Evolutionary conservation across 2,888 invertebrate genomes (phyloP).

Genomic region (Malachius bipustulatus): DNA sequence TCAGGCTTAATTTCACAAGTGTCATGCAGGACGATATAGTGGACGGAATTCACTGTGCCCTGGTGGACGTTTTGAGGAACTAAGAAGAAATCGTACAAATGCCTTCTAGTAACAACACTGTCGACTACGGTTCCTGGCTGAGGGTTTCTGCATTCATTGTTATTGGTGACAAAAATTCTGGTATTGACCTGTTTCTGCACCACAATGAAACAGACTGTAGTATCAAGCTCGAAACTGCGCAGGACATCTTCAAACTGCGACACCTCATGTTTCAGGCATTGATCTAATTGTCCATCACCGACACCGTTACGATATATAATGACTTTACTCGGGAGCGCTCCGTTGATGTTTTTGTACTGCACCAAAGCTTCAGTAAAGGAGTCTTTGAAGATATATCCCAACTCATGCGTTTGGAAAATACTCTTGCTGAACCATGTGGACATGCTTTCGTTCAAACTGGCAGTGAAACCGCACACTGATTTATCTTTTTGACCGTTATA

Average conservation of each 20-base stretch:
- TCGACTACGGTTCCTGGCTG: constrained; percentile 80
- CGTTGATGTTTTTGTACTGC: constrained; percentile 53
- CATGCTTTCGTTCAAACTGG: constrained; percentile 59
- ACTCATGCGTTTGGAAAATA: constrained; percentile 51
- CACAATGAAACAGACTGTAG: constrained; percentile 59
- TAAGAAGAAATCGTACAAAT: constrained; percentile 79
- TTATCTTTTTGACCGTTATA: constrained; percentile 47
- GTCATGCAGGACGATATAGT: constrained; percentile 76
- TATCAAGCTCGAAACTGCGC: constrained; percentile 31
- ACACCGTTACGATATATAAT: constrained; percentile 90
- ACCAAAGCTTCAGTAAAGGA: constrained; percentile 57
- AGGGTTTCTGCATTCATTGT: constrained; percentile 46
- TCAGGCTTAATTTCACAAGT: constrained; percentile 61
- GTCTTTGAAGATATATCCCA: constrained; percentile 58
- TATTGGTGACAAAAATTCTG: constrained; percentile 50
- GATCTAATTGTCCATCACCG: constrained; percentile 72
- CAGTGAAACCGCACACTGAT: constrained; percentile 66
- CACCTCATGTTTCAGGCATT: constrained; percentile 67
- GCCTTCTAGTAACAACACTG: constrained; percentile 58
- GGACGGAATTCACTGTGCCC: constrained; percentile 86
- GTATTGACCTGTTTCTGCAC: constrained; percentile 91
- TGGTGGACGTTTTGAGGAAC: constrained; percentile 77
- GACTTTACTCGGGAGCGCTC: constrained; percentile 61
- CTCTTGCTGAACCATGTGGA: constrained; percentile 69
- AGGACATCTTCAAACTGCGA: constrained; percentile 53